Base-by-base conservation (phyloP, 2,113 vertebrate genomes). In the Tragelaphus imberbis region DNA sequence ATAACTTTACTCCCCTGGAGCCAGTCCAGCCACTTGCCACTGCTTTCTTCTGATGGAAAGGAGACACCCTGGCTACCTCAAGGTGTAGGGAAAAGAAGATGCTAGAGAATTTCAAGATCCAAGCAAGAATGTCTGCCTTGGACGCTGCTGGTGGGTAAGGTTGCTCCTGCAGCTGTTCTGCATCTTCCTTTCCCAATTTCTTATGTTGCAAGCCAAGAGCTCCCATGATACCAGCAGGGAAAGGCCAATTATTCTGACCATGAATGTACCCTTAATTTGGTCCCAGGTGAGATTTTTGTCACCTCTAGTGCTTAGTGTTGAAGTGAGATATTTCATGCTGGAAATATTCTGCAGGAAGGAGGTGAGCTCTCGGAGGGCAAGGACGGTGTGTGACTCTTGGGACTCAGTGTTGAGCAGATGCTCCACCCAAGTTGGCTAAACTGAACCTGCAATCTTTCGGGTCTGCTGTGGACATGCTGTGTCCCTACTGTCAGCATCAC, bases 51-150 rank as follows among this genome's bases (percentile, higher is more conserved):
- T 36, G 71, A 51, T 59, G 75, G 71, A 40, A 58, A 90, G 25
- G 91, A 77, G 75, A 79, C 3, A 44, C 65, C 3, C 75, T 4
- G 15, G 30, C 4, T 30, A n/a, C 53, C 19, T 58, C 40, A 33
- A 27, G 71, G 91, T 21, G 75, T 6, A 27, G 51, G 85, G 49
- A 44, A 75, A 56, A 59, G 36, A 51, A 81, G 82, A 12, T 11
- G 55, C 77, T 58, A 12, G 63, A 71, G 28, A n/a, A 91, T 53
- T 84, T 75, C 49, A 65, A 84, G 95, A 80, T 14, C 3, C 23
- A 40, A 44, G 63, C 1, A 30, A 63, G 51, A 11, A 1, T 0
- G 6, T 15, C 55, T 0, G 0, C 9, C 16, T 19, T 1, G 2
- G 33, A 30, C 8, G n/a, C 1, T 1, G 40, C 12, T 27, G n/a